Evolutionary conservation across 1,140 invertebrate genomes (phyloP), one percentile per base, ranked within the genome.

Genomic region (Thereuonema tuberculata): DNA sequence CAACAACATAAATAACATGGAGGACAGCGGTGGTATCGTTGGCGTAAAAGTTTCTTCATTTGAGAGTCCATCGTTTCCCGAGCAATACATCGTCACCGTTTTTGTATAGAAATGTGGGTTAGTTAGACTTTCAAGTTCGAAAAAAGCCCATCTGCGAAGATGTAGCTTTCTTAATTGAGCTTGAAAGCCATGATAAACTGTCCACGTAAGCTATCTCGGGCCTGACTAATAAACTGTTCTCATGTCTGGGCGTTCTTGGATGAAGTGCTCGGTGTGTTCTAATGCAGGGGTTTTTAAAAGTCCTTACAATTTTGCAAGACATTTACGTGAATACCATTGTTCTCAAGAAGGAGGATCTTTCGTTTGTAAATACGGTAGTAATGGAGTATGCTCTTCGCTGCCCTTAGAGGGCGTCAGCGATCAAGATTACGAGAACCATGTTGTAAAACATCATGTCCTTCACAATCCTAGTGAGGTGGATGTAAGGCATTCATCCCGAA

Each of bases 331-430:
- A 56, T 80, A 82, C 60, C 91, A 94, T 69, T 91, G 88, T 71
- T 83, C 84, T 3, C 82, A 83, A 66, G 89, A 93, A 75, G 89
- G 90, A 62, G 89, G 89, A 37, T 90, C 89, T 3, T 89, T 83
- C 72, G 81, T 93, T 12, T 94, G 89, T 71, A 83, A 83, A 66
- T 93, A 93, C 81, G 91, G 89, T 25, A 82, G 85, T 67, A 93
- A 93, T 75, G 82, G 81, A 20, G 86, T 93, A 12, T 94, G 90
- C 70, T 82, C 83, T 27, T 87, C 86, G 54, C 73, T 93, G 60
- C 89, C 90, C 1, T 75, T 92, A 68, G 89, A 93, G 74, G 89
- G 90, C 63, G 86, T 93, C 56, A 86, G 83, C 64, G 88, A 90
- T 74, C 80, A 83, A 50, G 89, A 93, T 73, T 93, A 93, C 72